Evolutionary conservation across 1,140 invertebrate genomes (phyloP).

Genomic region (Reticulitermes speratus): DNA sequence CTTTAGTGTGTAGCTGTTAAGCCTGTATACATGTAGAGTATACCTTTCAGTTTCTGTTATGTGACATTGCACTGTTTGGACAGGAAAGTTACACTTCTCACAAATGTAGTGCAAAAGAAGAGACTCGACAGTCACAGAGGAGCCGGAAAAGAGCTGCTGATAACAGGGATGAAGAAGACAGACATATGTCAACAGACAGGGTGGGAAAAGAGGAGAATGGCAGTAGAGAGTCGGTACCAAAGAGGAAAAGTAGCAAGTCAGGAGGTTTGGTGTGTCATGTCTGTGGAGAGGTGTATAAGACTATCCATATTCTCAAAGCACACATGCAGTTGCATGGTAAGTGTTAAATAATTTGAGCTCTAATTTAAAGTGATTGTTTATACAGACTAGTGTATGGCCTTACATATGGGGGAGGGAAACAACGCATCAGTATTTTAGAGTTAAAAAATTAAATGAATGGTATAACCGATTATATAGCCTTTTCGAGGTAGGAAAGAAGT

Average conservation of each 20-base stretch:
- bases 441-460: too few species aligned
- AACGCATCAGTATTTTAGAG: too few species aligned
- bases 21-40: neutral
- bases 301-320: slow-evolving; percentile 39
- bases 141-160: neutral
- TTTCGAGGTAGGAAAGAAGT: too few species aligned
- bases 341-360: neutral
- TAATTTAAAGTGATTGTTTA: neutral
- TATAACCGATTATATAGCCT: too few species aligned
- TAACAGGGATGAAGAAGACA: neutral
- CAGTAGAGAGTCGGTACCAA: neutral
- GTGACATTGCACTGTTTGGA: neutral
- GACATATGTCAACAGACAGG: neutral
- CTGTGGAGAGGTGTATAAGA: slow-evolving; percentile 41
- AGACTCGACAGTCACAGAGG: neutral
- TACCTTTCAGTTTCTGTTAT: neutral
- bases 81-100: neutral
- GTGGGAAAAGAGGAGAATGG: neutral
- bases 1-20: too few species aligned
- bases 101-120: neutral
- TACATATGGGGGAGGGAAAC: too few species aligned
- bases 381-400: neutral
- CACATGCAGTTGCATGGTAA: slow-evolving; percentile 39
- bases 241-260: neutral
- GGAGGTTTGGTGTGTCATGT: slow-evolving; percentile 38